Evolutionary conservation across 2,888 invertebrate species (phyloP), one percentile per base, ranked within the genome.

Genomic region (Tanytarsus gracilentus): DNA sequence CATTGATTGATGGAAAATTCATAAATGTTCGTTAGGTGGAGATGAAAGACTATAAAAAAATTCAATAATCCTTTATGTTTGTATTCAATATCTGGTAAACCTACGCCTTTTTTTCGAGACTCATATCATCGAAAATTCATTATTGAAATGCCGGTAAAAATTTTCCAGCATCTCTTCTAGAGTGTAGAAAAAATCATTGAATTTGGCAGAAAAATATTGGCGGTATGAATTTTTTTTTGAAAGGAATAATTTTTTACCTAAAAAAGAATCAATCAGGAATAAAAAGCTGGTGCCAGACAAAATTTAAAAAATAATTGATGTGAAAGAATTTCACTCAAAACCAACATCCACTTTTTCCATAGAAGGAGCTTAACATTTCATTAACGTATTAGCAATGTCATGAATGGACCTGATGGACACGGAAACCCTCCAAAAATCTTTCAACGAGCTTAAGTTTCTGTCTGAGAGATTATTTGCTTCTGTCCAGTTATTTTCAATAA

Each of bases 21-120:
- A 44, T 44, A 40, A 33, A n/a, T n/a, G n/a, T n/a, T n/a, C n/a
- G n/a, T n/a, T n/a, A 26, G n/a, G 18, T 21, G 36, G 23, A 33
- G 40, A 51, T 29, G 30, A 16, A 40, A 21, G 44, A 9, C 9
- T 21, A 9, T n/a, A 18, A 21, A 16, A 51, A 51, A 51, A 23
- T 53, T 53, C 53, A 53, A 53, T 53, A 53, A 53, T 53, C 53
- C 53, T 53, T 53, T n/a, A n/a, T n/a, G n/a, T n/a, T n/a, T n/a
- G n/a, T n/a, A n/a, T n/a, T n/a, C n/a, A n/a, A n/a, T n/a, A n/a
- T n/a, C n/a, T n/a, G n/a, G n/a, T n/a, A n/a, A n/a, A n/a, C n/a
- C n/a, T n/a, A n/a, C 29, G 5, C 29, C 9, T 29, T 29, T 5
- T 33, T 33, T 33, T 2, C n/a, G 33, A 11, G 33, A 33, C n/a